Percentiles rank a stretch among this genome's conserved stretches.
Conservation (phyloP, 2,113 vertebrate species). For the Sylvilagus bachmani region DNA sequence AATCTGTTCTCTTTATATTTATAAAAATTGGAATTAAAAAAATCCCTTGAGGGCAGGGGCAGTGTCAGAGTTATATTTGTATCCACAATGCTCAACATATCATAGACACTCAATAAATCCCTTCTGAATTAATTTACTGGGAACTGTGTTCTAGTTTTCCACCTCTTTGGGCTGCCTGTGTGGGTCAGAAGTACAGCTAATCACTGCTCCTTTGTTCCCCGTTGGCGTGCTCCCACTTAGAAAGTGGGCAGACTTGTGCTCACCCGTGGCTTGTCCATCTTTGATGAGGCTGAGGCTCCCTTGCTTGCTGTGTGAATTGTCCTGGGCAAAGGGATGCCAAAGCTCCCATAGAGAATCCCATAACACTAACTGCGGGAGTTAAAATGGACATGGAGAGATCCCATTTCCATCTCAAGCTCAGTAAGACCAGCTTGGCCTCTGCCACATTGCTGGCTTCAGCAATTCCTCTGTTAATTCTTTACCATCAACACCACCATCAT, state of each 20-base stretch:
- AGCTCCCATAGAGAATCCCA: not conserved
- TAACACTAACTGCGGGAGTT: no score
- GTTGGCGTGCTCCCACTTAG: no score
- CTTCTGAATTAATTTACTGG: not conserved
- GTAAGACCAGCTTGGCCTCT: not conserved
- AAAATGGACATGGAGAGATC: not conserved
- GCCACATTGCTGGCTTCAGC: not conserved
- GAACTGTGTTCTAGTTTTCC: not conserved
- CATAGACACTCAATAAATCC: not conserved
- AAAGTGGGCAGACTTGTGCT: accelerated
- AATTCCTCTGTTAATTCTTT: not conserved
- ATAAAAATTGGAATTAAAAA: no score
- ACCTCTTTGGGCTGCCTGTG: not conserved
- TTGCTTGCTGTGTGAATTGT: not conserved
- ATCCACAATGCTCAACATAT: not conserved
- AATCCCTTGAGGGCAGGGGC: not conserved
- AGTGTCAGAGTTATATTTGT: not conserved
- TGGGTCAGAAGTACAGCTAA: not conserved
- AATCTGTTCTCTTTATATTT: no score
- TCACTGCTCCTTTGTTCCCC: not conserved
- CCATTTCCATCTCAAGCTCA: not conserved
- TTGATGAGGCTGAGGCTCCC: not conserved
- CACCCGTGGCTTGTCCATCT: accelerated
- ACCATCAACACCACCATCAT: accelerated
- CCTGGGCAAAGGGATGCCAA: not conserved